Evolutionary conservation across 2,113 vertebrate genomes (phyloP).

Genomic region (Malurus melanocephalus): DNA sequence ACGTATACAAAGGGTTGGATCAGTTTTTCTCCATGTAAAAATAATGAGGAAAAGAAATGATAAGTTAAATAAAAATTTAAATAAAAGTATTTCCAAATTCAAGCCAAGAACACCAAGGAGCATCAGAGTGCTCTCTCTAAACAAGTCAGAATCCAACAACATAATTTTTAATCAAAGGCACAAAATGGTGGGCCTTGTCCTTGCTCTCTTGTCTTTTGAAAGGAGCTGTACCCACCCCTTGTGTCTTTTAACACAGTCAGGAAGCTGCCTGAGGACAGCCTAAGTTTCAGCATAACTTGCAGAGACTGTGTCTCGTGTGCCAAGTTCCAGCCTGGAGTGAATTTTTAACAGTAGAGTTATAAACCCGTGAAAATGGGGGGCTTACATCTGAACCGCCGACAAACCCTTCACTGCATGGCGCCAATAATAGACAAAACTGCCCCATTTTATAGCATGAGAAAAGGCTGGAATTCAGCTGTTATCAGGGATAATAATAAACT

Average conservation of each 20-base stretch:
- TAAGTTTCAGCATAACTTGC: slow-evolving; percentile 17
- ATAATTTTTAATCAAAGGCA: not conserved
- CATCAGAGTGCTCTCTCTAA: not conserved
- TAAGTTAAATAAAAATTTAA: not conserved
- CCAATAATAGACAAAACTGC: slow-evolving; percentile 51
- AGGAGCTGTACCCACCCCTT: not conserved
- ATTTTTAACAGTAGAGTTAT: slow-evolving; percentile 51
- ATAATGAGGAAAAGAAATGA: not conserved
- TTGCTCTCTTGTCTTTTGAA: not conserved
- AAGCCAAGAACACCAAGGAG: not conserved
- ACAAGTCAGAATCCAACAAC: not conserved
- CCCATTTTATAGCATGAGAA: slow-evolving; percentile 51
- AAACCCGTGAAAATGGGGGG: slow-evolving; percentile 41
- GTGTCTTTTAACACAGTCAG: not conserved
- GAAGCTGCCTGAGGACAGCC: slow-evolving; percentile 30
- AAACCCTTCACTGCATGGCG: slow-evolving; percentile 17
- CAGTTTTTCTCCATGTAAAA: not conserved
- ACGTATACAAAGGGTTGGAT: not conserved
- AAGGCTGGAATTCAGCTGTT: slow-evolving; percentile 67
- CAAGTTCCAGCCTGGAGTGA: slow-evolving; percentile 43
- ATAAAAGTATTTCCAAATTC: not conserved
- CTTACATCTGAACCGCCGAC: slow-evolving; percentile 29
- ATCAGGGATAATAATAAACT: slow-evolving; percentile 71
- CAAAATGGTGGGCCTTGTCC: not conserved
- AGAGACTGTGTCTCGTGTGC: not conserved